Evolutionary conservation across 2,797 vertebrate genomes (phyloP).

Genomic region (Orientallactaga sibirica): DNA sequence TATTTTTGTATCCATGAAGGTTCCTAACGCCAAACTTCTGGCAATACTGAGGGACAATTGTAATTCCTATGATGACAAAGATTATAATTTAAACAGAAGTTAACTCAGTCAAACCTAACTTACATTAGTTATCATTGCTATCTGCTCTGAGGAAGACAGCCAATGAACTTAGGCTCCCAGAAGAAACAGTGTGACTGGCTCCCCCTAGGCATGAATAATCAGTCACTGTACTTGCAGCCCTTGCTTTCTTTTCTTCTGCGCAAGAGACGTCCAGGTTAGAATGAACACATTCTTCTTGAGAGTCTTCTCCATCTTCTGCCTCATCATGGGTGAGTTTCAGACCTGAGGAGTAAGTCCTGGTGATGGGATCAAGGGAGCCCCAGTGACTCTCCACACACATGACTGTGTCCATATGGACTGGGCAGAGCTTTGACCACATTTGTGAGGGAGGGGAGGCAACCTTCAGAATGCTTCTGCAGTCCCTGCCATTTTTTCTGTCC

Average conservation of each 20-base stretch:
- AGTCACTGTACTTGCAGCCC: background rate
- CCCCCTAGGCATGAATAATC: slow-evolving; percentile 58
- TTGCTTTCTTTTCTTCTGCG: background rate
- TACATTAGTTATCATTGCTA: background rate
- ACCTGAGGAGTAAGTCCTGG: background rate
- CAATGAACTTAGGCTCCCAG: background rate
- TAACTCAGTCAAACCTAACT: background rate
- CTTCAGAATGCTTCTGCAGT: background rate
- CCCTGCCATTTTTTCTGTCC: background rate
- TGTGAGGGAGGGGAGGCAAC: background rate
- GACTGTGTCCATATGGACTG: background rate
- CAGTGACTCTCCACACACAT: background rate
- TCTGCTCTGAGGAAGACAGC: background rate
- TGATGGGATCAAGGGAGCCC: background rate
- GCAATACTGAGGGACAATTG: background rate
- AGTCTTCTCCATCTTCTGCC: slow-evolving; percentile 55
- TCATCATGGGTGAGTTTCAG: slow-evolving; percentile 68
- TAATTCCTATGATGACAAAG: background rate
- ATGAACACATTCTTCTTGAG: slow-evolving; percentile 62
- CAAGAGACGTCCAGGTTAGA: background rate
- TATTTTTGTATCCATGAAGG: background rate
- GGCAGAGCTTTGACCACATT: background rate
- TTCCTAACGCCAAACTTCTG: background rate
- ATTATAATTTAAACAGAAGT: background rate
- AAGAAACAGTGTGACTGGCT: slow-evolving; percentile 1